Percentiles rank a stretch among this genome's conserved stretches.
These are phyloP conservation scores for Ophioderma brevispina DNA, from an alignment of 35 echinoderm and acorn worm species.

Conservation along the genomic window DNA sequence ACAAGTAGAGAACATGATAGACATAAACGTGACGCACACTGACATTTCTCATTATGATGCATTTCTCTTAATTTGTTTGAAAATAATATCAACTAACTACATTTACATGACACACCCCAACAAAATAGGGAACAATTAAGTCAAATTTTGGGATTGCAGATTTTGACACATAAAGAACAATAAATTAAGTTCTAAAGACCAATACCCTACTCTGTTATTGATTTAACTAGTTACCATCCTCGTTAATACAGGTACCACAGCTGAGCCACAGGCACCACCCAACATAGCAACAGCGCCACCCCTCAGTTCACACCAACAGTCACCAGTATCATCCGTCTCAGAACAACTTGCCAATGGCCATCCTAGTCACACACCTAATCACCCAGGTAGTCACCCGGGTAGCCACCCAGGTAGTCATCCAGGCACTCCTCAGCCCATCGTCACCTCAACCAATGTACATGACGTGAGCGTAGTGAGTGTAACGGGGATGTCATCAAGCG, in stretches of 20 bases:
- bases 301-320: background rate
- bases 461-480: background rate
- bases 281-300: background rate
- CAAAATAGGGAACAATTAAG: too few relatives aligned
- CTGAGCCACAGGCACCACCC: constrained; percentile 21
- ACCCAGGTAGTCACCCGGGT: constrained; percentile 14
- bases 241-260: constrained; percentile 16
- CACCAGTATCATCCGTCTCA: constrained; percentile 5
- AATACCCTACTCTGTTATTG: too few relatives aligned
- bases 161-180: too few relatives aligned
- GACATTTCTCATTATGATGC: too few relatives aligned
- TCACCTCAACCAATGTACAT: background rate
- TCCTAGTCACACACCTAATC: background rate
- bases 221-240: too few relatives aligned
- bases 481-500: background rate
- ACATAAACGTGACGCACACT: too few relatives aligned
- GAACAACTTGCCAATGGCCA: constrained; percentile 38
- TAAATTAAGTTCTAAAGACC: too few relatives aligned
- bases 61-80: too few relatives aligned
- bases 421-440: constrained; percentile 14
- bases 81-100: too few relatives aligned
- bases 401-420: constrained; percentile 22
- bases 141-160: too few relatives aligned
- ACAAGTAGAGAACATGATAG: too few relatives aligned
- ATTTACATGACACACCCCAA: too few relatives aligned